Conservation (phyloP, 23 tunicate species). For the Aplidium turbinatum region DNA sequence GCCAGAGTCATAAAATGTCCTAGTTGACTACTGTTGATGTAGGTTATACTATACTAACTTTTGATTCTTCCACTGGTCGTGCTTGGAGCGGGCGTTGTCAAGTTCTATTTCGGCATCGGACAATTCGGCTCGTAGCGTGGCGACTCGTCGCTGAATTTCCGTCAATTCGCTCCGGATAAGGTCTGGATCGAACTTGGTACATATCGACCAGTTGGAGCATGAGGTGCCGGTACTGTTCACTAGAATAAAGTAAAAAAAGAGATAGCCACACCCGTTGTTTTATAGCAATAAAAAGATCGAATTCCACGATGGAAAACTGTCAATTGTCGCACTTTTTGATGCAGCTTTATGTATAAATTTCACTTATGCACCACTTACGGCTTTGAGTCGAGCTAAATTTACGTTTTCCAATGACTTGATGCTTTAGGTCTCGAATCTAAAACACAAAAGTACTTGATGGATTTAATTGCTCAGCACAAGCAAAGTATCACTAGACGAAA, state of each 20-base stretch:
- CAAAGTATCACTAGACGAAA: no score
- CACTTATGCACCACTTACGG: no score
- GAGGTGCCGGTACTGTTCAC: slow-evolving; percentile 85
- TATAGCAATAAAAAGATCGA: no score
- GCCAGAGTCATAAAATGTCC: no score
- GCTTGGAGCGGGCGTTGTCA: slow-evolving; percentile 55
- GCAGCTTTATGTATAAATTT: no score
- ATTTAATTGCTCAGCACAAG: no score
- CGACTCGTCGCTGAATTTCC: slow-evolving; percentile 61
- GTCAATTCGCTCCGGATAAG: slow-evolving; percentile 55
- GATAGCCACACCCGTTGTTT: neutral
- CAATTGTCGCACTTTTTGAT: no score
- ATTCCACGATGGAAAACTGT: no score
- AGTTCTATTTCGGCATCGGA: slow-evolving; percentile 68
- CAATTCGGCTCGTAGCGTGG: slow-evolving; percentile 47
- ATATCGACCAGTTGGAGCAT: slow-evolving; percentile 85
- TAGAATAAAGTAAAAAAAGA: neutral
- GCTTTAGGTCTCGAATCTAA: slow-evolving; percentile 50
- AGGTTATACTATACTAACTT: slow-evolving; percentile 42
- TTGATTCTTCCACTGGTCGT: slow-evolving; percentile 70
- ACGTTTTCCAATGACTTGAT: slow-evolving; percentile 51
- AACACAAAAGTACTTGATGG: no score
- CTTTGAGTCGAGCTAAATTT: slow-evolving; percentile 48
- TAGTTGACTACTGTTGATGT: no score
- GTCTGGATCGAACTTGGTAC: slow-evolving; percentile 89